Base-by-base conservation (phyloP, 1,140 invertebrate genomes). In the Meloidogyne chitwoodi region DNA sequence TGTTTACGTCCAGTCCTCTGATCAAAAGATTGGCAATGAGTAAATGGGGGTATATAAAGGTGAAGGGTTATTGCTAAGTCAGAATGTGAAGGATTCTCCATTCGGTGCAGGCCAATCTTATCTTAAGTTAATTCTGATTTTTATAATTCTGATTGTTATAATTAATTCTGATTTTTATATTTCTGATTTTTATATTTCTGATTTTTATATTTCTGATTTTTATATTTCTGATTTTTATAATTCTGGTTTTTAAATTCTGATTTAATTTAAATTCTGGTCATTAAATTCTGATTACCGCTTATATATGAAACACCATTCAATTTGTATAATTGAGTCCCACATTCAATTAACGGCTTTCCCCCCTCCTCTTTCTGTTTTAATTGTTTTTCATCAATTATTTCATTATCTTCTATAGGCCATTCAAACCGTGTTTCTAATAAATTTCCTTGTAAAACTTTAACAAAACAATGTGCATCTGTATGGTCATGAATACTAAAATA, bases 401-500 rank as follows among this genome's bases (percentile, higher is more conserved):
- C 77, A 4, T 31, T 27, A 38, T 31, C 22, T 56, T 77, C 74
- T 31, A 26, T 62, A 10, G 93, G 93, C 92, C 92, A 94, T 4
- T 89, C 90, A 85, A 91, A 94, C 68, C 91, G 88, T 3, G 92
- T 90, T 89, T 93, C 90, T 26, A 87, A 83, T 10, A 92, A 83
- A 8, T 82, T 76, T 14, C 91, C 91, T 62, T 90, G 83, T 24
- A 92, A 82, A 19, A 90, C 89, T 89, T 98, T 99, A 93, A 99
- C 95, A 84, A 99, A 95, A 87, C 96, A 99, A 86, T 99, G 95
- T 0, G 95, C 91, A 83, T 96, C 91, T 0, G 95, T 92, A 87
- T 99, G 96, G 88, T 97, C 95, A 85, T 99, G 96, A 79, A 99
- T 96, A 19, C 93, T 87, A n/a, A n/a, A n/a, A n/a, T n/a, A n/a